Conservation (phyloP, 2,797 vertebrate species). For the Darevskia nairensis region DNA sequence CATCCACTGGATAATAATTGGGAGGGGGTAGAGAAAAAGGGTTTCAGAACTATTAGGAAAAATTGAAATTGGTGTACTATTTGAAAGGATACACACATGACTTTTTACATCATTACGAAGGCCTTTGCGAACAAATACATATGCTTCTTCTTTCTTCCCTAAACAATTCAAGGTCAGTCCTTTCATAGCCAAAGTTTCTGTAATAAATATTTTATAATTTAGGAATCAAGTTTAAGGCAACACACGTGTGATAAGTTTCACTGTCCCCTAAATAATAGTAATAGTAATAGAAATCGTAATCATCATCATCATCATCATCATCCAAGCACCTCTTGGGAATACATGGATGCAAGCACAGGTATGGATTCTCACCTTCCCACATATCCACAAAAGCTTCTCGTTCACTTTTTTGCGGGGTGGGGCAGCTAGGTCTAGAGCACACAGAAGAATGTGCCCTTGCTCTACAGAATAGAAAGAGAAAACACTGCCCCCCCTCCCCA, state of each 20-base stretch:
- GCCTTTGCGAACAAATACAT: constrained; percentile 83
- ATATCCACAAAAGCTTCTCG: neutral
- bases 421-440: too few relatives aligned
- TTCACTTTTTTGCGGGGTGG: neutral
- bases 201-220: constrained; percentile 61
- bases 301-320: too few relatives aligned
- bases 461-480: neutral
- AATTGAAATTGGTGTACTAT: neutral
- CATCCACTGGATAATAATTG: neutral
- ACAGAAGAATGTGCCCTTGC: neutral
- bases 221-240: constrained; percentile 2
- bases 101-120: constrained; percentile 84
- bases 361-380: neutral
- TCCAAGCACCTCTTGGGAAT: neutral
- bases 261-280: too few relatives aligned
- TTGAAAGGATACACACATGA: constrained; percentile 85
- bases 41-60: too few relatives aligned
- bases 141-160: constrained; percentile 83
- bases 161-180: constrained; percentile 83
- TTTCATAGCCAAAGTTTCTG: constrained; percentile 85
- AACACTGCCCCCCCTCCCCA: neutral
- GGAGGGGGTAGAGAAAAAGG: too few relatives aligned
- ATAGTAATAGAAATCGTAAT: too few relatives aligned
- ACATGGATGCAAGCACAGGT: neutral
- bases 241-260: neutral